Percentiles rank a stretch among this genome's conserved stretches.
Conservation (phyloP, 2,113 vertebrate species). For the Verasper variegatus region DNA sequence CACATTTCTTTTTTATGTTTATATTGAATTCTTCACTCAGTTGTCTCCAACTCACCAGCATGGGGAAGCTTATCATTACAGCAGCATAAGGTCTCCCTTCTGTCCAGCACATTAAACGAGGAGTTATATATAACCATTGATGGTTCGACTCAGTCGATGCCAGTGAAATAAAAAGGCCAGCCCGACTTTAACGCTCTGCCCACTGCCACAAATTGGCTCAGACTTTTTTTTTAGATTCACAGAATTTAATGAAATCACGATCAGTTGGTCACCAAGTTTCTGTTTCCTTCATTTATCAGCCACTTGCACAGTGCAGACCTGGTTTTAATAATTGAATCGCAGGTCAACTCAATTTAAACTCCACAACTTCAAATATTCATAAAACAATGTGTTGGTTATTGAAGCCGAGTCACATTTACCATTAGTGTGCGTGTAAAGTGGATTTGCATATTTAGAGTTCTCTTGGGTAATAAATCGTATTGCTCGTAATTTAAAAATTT, state of each 20-base stretch:
- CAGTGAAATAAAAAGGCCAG: constrained; percentile 39
- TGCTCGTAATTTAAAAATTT: not conserved
- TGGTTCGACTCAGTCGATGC: constrained; percentile 37
- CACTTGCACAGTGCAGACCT: not conserved
- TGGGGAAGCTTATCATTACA: not conserved
- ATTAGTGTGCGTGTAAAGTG: too few relatives aligned
- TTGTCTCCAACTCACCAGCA: not conserved
- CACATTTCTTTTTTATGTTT: not conserved
- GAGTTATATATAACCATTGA: constrained; percentile 21
- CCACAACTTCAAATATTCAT: too few relatives aligned
- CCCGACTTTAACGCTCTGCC: constrained; percentile 23
- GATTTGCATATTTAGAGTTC: not conserved
- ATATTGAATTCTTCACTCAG: not conserved
- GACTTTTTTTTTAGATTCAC: constrained; percentile 45
- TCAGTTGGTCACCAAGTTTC: constrained; percentile 3
- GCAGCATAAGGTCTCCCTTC: not conserved
- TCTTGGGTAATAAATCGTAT: not conserved
- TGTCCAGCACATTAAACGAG: constrained; percentile 25
- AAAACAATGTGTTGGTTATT: too few relatives aligned
- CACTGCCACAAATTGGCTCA: constrained; percentile 42
- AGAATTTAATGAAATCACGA: constrained; percentile 36
- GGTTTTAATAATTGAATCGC: constrained; percentile 1
- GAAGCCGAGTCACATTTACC: too few relatives aligned
- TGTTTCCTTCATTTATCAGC: constrained; percentile 7
- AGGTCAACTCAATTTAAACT: too few relatives aligned